A percentile compares a stretch with the other conserved stretches of the same genome.
Evolutionary conservation across 2,888 invertebrate species (phyloP).

Genomic region (Homarus gammarus): DNA sequence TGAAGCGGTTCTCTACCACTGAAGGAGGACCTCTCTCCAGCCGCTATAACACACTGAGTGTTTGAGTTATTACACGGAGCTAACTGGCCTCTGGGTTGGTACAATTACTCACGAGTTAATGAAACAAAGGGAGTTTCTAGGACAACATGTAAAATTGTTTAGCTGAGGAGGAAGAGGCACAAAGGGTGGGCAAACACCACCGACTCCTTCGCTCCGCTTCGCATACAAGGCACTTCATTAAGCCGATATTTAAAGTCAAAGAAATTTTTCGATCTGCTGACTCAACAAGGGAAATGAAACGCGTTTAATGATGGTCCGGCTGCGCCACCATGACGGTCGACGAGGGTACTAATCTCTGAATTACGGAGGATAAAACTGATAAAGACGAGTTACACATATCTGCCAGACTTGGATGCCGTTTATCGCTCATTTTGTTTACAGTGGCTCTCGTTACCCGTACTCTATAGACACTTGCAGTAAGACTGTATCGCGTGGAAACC

Average conservation of each 20-base stretch:
- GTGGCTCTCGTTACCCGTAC: neutral
- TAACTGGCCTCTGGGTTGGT: slow-evolving; percentile 3
- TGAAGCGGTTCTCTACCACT: slow-evolving; percentile 6
- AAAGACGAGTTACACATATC: neutral
- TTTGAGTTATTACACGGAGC: slow-evolving; percentile 17
- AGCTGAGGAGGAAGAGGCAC: slow-evolving; percentile 15
- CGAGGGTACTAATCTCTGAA: neutral
- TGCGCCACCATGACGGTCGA: neutral
- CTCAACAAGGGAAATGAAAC: neutral
- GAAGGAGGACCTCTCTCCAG: neutral
- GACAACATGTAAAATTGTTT: slow-evolving; percentile 16
- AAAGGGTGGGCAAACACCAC: slow-evolving; percentile 15
- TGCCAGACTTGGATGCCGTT: neutral
- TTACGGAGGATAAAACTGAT: neutral
- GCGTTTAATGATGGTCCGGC: neutral
- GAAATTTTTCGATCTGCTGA: neutral
- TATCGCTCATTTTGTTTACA: neutral
- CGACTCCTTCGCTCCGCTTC: neutral
- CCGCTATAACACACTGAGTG: slow-evolving; percentile 37
- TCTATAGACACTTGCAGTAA: neutral
- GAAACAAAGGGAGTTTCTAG: slow-evolving; percentile 24
- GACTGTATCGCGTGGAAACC: too few species aligned
- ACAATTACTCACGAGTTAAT: slow-evolving; percentile 15
- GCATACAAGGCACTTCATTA: slow-evolving; percentile 32
- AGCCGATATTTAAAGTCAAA: neutral